Evolutionary conservation across 2,888 invertebrate genomes (phyloP).

Genomic region (Argynnis bischoffii): DNA sequence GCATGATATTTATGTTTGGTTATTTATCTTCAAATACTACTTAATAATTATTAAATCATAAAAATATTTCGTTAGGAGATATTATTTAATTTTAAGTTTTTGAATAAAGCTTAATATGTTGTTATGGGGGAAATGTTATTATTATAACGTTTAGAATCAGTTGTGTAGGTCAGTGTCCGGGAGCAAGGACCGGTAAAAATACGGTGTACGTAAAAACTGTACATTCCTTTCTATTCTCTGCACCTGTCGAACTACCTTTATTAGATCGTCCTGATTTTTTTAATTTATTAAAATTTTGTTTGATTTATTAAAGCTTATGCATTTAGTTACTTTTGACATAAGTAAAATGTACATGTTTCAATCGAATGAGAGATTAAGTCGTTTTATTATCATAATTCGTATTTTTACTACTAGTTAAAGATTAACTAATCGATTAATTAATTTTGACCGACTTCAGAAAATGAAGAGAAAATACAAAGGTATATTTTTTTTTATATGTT

Average conservation of each 20-base stretch:
- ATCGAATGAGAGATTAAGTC: too few species aligned
- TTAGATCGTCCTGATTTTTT: neutral
- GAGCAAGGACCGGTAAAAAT: constrained; percentile 3
- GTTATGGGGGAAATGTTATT: neutral
- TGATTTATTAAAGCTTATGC: too few species aligned
- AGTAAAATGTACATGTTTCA: too few species aligned
- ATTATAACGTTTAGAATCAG: constrained; percentile 6
- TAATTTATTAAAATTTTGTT: neutral
- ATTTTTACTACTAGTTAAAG: too few species aligned
- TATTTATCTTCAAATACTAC: too few species aligned
- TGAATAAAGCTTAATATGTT: constrained; percentile 6
- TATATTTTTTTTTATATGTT: neutral
- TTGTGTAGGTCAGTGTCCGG: constrained; percentile 18
- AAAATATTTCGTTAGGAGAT: too few species aligned
- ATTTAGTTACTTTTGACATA: too few species aligned
- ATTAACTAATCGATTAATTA: too few species aligned
- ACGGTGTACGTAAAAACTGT: constrained; percentile 2
- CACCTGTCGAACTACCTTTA: neutral
- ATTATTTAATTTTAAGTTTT: neutral
- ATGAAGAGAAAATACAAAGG: neutral
- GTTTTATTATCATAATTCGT: too few species aligned
- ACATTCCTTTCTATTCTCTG: neutral
- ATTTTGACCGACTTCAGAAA: too few species aligned
- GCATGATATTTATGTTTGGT: too few species aligned
- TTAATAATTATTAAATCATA: too few species aligned